Conservation (phyloP, 2,888 invertebrate species). For the Anoplius nigerrimus region DNA sequence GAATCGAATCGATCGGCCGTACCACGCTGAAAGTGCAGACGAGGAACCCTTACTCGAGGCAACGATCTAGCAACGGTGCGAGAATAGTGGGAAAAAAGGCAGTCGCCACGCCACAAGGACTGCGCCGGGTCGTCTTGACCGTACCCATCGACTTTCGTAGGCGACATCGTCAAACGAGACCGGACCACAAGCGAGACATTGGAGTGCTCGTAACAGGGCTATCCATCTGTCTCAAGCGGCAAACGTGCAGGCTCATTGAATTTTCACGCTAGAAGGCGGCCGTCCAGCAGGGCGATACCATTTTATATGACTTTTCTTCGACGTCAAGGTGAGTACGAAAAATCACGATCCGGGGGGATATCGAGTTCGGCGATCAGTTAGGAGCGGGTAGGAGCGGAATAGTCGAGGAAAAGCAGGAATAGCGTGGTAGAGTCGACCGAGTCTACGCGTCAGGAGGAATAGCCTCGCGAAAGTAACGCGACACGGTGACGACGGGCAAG, state of each 20-base stretch:
- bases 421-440: no score
- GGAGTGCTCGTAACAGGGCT: constrained; percentile 65
- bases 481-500: constrained; percentile 15
- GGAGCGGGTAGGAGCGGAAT: no score
- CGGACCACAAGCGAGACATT: constrained; percentile 48
- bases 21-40: no score
- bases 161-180: constrained; percentile 24
- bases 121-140: constrained; percentile 13
- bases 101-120: no score
- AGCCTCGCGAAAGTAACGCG: no score
- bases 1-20: no score
- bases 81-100: neutral
- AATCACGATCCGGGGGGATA: no score
- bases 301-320: constrained; percentile 98
- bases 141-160: constrained; percentile 27
- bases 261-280: constrained; percentile 75
- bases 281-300: constrained; percentile 92
- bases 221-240: constrained; percentile 68
- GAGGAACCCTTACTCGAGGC: no score
- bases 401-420: no score
- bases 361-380: no score
- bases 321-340: constrained; percentile 85
- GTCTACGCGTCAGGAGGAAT: constrained; percentile 12
- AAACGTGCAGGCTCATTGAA: constrained; percentile 61
- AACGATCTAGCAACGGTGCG: neutral